Evolutionary conservation across 2,888 invertebrate species (phyloP), one percentile per base, ranked within the genome.

Genomic region (Omphaloscelis lunosa): DNA sequence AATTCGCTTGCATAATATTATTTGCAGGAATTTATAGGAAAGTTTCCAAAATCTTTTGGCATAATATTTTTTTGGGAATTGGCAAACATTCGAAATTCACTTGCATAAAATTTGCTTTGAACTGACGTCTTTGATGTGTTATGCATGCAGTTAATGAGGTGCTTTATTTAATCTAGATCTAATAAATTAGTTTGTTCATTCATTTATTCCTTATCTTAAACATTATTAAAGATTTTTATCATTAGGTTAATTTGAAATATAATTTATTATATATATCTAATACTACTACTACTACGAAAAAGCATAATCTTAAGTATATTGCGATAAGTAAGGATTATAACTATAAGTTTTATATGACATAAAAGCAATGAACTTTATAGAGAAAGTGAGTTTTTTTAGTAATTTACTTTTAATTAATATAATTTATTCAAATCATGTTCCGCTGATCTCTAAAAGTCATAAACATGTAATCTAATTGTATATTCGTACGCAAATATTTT

Each of bases 351-450:
- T 27, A 0, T 45, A 23, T 20, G 39, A 45, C 45, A 15, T 17
- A 58, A n/a, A 29, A 58, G 2, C 20, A 29, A 11, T n/a, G 5
- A 51, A 20, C 20, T 41, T 12, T 29, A 45, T 20, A 8, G 61
- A 72, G 45, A 72, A 56, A 72, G 51, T 7, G 7, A n/a, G 7
- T 56, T 29, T 27, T 58, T 23, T 39, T 20, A 23, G 34, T 45
- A n/a, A 45, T 27, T 59, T 3, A 34, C 8, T n/a, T 20, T 20
- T 17, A 23, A 20, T 78, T 48, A 41, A 58, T 72, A 17, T 34
- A 58, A 80, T 72, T 41, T 79, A 79, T 61, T 61, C 48, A 53
- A 65, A 20, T 34, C 23, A 56, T 23, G 41, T 45, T 65, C 63
- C 29, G 1, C 12, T 66, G 1, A 51, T 58, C 7, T 62, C 34